Evolutionary conservation across 2,888 invertebrate species (phyloP).

Genomic region (Neoscelio sp.): DNA sequence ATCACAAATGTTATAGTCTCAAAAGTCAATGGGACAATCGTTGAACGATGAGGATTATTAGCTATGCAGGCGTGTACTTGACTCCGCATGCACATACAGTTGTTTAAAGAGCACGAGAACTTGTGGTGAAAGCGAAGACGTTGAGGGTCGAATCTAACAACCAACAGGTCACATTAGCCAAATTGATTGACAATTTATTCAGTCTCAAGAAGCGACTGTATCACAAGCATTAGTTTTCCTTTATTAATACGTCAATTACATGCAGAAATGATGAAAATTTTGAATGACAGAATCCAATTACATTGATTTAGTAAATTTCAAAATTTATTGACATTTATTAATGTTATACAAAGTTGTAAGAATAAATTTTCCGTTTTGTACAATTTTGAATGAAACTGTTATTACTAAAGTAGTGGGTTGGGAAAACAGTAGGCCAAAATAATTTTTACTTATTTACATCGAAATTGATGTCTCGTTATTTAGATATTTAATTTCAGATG

Average conservation of each 20-base stretch:
- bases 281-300: too few relatives aligned
- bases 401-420: too few relatives aligned
- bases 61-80: slow-evolving; percentile 53
- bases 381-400: too few relatives aligned
- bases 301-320: too few relatives aligned
- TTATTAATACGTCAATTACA: slow-evolving; percentile 30
- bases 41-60: slow-evolving; percentile 55
- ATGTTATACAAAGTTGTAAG: too few relatives aligned
- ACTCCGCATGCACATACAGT: slow-evolving; percentile 62
- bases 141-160: slow-evolving; percentile 58
- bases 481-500: too few relatives aligned
- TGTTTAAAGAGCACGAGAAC: slow-evolving; percentile 65
- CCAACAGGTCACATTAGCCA: slow-evolving; percentile 51
- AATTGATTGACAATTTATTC: slow-evolving; percentile 67
- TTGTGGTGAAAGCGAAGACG: slow-evolving; percentile 61
- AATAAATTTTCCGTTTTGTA: too few relatives aligned
- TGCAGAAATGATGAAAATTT: slow-evolving; percentile 9
- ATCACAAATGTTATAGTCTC: slow-evolving; percentile 54
- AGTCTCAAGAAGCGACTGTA: slow-evolving; percentile 15
- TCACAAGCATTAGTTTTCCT: slow-evolving; percentile 29
- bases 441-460: too few relatives aligned
- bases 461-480: too few relatives aligned
- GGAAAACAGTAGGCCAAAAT: too few relatives aligned
- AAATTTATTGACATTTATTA: too few relatives aligned
- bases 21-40: slow-evolving; percentile 64